Percentiles rank a stretch among this genome's conserved stretches.
Conservation (phyloP, 2,797 vertebrate species). For the Mormyrus proboscirostris region DNA sequence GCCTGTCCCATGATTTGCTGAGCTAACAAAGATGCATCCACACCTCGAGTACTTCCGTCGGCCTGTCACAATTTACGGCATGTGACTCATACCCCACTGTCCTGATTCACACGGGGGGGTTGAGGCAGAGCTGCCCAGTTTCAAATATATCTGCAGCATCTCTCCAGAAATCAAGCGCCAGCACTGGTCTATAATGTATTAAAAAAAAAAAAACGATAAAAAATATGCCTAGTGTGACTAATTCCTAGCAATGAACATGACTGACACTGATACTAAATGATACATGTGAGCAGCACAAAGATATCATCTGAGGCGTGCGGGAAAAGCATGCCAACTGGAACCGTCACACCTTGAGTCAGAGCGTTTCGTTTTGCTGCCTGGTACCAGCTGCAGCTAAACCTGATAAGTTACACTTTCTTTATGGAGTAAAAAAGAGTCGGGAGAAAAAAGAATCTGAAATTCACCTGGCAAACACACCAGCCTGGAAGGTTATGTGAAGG, state of each 20-base stretch:
- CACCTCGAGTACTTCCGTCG: slow-evolving; percentile 43
- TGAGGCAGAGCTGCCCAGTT: neutral
- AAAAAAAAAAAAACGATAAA: neutral
- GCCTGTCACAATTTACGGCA: slow-evolving; percentile 27
- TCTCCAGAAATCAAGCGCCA: neutral
- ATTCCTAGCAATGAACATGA: slow-evolving; percentile 4
- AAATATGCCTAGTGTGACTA: neutral
- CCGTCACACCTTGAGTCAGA: slow-evolving; percentile 5
- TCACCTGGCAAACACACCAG: neutral
- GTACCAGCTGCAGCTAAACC: slow-evolving; percentile 14
- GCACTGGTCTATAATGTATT: neutral
- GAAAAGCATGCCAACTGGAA: neutral
- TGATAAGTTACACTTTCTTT: neutral
- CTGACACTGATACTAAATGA: neutral
- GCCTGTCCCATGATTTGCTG: slow-evolving; percentile 33
- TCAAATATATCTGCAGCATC: slow-evolving; percentile 6
- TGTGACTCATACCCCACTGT: slow-evolving; percentile 19
- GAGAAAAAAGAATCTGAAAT: neutral
- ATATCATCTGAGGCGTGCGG: neutral
- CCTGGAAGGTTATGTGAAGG: neutral
- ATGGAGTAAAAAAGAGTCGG: neutral
- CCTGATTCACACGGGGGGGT: slow-evolving; percentile 18
- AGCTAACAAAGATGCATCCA: slow-evolving; percentile 54
- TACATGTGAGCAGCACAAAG: neutral
- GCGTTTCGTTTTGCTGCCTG: slow-evolving; percentile 12